Evolutionary conservation across 2,888 invertebrate species (phyloP).

Genomic region (Cremastobaeus sp.): DNA sequence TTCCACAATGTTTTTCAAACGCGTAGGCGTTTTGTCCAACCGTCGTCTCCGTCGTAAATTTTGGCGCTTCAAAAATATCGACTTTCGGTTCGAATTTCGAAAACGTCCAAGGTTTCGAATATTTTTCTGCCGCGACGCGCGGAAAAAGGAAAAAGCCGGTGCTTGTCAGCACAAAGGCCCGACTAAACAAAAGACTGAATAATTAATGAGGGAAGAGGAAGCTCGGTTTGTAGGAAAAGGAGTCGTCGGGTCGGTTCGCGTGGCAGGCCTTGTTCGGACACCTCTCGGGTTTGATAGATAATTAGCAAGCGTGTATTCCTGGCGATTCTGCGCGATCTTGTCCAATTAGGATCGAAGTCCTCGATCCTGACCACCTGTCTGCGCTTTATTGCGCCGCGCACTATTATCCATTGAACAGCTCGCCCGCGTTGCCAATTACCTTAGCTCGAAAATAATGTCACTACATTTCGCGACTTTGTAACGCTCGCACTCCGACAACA

Average conservation of each 20-base stretch:
- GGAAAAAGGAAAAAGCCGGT: not conserved
- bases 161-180: not conserved
- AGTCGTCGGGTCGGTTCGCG: slow-evolving; percentile 27
- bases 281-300: slow-evolving; percentile 43
- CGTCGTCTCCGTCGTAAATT: no score
- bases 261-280: slow-evolving; percentile 40
- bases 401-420: slow-evolving; percentile 46
- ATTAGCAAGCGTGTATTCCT: slow-evolving; percentile 57
- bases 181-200: slow-evolving; percentile 10
- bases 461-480: slow-evolving; percentile 44
- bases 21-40: no score
- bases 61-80: no score
- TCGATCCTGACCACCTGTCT: slow-evolving; percentile 56
- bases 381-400: slow-evolving; percentile 35
- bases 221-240: slow-evolving; percentile 3
- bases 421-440: slow-evolving; percentile 57
- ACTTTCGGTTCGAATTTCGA: not conserved
- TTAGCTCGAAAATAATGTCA: slow-evolving; percentile 45
- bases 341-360: slow-evolving; percentile 60
- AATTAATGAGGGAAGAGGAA: slow-evolving; percentile 8
- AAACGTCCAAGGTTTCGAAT: not conserved
- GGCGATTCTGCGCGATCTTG: slow-evolving; percentile 60
- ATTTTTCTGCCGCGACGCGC: not conserved
- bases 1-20: no score
- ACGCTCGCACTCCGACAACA: slow-evolving; percentile 25